phyloP scores from a whole-genome alignment of 2,113 vertebrate species.

The western clawed frog (Xenopus tropicalis) region DNA sequence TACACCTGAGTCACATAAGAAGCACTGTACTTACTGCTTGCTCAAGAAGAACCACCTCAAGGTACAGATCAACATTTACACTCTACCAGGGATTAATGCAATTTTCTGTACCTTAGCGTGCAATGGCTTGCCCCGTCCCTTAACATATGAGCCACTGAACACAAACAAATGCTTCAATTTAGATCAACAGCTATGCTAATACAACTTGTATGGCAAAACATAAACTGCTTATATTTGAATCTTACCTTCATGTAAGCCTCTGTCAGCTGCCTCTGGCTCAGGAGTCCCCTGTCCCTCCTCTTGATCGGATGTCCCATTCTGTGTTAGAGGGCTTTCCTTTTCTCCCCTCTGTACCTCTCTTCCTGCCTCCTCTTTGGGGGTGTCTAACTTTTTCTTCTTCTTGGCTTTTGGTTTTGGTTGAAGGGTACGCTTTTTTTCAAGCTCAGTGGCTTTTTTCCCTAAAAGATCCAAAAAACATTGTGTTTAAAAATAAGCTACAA shows the following conservation, averaged over 20 bases:
- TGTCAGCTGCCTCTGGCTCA: slow-evolving; percentile 47
- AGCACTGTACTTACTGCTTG: no score
- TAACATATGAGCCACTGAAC: no score
- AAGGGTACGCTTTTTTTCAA: slow-evolving; percentile 75
- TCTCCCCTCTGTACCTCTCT: slow-evolving; percentile 57
- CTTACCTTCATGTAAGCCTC: slow-evolving; percentile 49
- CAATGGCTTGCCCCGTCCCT: no score
- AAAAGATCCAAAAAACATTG: background rate
- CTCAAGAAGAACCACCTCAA: no score
- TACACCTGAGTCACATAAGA: no score
- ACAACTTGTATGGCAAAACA: no score
- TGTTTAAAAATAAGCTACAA: background rate
- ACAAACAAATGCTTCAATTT: no score
- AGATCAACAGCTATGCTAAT: no score
- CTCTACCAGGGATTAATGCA: no score
- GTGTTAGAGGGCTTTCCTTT: slow-evolving; percentile 51
- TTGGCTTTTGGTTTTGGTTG: slow-evolving; percentile 72
- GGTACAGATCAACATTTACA: no score
- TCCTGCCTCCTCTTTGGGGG: slow-evolving; percentile 50
- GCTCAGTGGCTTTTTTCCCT: slow-evolving; percentile 81
- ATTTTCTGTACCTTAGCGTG: no score
- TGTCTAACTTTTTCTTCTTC: slow-evolving; percentile 73
- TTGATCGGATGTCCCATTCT: slow-evolving; percentile 61
- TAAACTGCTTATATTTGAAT: no score
- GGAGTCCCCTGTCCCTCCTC: slow-evolving; percentile 63